Evolutionary conservation across 2,888 invertebrate species (phyloP).

Genomic region (Epinotia demarniana): DNA sequence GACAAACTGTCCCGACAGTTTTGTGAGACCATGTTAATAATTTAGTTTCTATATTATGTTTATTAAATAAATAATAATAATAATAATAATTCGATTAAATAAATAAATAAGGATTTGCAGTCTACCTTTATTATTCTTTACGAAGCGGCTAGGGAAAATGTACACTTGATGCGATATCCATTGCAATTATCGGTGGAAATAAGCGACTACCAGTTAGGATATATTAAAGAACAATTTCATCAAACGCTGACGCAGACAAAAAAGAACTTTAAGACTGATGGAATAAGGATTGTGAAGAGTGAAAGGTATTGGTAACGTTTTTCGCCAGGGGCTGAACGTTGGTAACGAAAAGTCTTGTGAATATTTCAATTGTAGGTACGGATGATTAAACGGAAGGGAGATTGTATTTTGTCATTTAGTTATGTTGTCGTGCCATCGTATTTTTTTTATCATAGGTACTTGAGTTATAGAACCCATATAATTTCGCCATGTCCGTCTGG

Average conservation of each 20-base stretch:
- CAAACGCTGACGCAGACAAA: neutral
- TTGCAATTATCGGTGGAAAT: conserved; percentile 62
- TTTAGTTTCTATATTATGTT: too few relatives aligned
- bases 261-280: neutral
- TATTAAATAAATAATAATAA: too few relatives aligned
- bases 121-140: conserved; percentile 29
- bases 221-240: conserved; percentile 24
- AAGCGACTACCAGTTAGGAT: conserved; percentile 48
- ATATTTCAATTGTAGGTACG: conserved; percentile 12
- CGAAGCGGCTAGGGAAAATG: conserved; percentile 60
- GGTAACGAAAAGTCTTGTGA: conserved; percentile 2
- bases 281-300: neutral
- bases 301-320: neutral
- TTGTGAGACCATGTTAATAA: too few relatives aligned
- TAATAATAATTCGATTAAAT: too few relatives aligned
- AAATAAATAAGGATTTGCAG: neutral
- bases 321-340: neutral
- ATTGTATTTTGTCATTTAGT: neutral
- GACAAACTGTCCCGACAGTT: too few relatives aligned
- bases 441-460: too few relatives aligned
- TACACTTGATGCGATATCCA: conserved; percentile 61
- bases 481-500: too few relatives aligned
- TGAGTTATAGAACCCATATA: too few relatives aligned
- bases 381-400: neutral
- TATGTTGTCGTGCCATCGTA: neutral